Evolutionary conservation across 2,113 vertebrate genomes (phyloP).

Genomic region (Marcusenius ussheri): DNA sequence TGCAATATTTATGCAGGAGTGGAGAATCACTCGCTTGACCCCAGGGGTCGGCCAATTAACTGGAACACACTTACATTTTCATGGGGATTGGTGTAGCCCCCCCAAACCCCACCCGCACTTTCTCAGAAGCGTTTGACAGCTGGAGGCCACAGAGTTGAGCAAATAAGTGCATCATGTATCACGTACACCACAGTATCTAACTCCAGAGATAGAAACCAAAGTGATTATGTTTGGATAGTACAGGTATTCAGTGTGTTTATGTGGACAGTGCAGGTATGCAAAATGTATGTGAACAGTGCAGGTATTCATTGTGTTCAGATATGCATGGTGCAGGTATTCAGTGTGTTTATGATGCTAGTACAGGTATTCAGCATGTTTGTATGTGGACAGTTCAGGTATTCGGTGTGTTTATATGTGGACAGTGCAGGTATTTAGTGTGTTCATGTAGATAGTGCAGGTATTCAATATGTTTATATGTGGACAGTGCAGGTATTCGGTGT

Average conservation of each 20-base stretch:
- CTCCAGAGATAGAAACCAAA: background rate
- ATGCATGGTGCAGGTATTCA: background rate
- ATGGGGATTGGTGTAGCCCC: conserved; percentile 71
- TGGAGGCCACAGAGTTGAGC: background rate
- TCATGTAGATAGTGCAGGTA: background rate
- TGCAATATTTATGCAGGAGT: conserved; percentile 79
- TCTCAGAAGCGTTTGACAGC: conserved; percentile 39
- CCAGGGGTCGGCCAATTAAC: conserved; percentile 80
- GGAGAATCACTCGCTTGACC: conserved; percentile 70
- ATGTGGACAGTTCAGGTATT: background rate
- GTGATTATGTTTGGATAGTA: background rate
- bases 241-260: background rate
- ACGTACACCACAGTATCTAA: background rate
- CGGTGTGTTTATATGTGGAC: background rate
- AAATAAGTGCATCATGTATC: conserved; percentile 3
- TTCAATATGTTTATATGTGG: background rate
- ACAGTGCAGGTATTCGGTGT: background rate
- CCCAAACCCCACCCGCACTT: background rate
- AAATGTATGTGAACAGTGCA: background rate
- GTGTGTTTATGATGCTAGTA: background rate
- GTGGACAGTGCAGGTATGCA: background rate
- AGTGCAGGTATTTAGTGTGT: background rate
- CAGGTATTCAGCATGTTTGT: background rate
- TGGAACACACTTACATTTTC: conserved; percentile 66
- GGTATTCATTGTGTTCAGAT: background rate